phyloP scores from a whole-genome alignment of 2,113 vertebrate genomes.

The Pseudolaguvia tuberculata region DNA sequence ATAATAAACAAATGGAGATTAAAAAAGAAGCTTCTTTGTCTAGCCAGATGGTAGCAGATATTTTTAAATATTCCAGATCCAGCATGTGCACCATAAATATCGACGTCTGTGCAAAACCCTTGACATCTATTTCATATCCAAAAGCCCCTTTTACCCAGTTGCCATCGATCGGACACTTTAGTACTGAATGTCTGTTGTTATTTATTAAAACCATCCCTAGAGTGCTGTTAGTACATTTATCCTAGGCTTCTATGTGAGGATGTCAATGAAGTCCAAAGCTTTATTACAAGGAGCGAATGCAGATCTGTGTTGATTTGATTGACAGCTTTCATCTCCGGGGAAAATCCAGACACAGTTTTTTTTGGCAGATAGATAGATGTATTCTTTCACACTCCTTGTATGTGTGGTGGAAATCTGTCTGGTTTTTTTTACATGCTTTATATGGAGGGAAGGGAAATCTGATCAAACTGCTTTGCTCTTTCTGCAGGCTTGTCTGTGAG shows the following conservation, averaged over 20 bases:
- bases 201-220: constrained; percentile 22
- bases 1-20: constrained; percentile 33
- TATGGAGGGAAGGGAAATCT: not conserved
- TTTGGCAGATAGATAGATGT: not conserved
- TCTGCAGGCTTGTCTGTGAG: not conserved
- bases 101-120: constrained; percentile 22
- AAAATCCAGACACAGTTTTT: constrained; percentile 1
- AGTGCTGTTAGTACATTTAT: constrained; percentile 16
- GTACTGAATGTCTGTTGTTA: constrained; percentile 19
- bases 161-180: constrained; percentile 8
- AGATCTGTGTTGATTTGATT: constrained; percentile 9
- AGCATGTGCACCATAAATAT: constrained; percentile 34
- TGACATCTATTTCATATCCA: constrained; percentile 41
- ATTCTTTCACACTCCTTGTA: not conserved
- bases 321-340: not conserved
- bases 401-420: not conserved
- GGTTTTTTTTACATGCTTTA: not conserved
- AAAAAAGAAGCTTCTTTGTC: constrained; percentile 35
- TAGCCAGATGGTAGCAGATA: constrained; percentile 47
- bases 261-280: constrained; percentile 11
- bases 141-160: constrained; percentile 17
- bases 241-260: not conserved
- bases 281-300: constrained; percentile 1
- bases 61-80: constrained; percentile 53
- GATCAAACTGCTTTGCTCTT: not conserved